Evolutionary conservation across 2,888 invertebrate genomes (phyloP).

Genomic region (Deroplatys truncata): DNA sequence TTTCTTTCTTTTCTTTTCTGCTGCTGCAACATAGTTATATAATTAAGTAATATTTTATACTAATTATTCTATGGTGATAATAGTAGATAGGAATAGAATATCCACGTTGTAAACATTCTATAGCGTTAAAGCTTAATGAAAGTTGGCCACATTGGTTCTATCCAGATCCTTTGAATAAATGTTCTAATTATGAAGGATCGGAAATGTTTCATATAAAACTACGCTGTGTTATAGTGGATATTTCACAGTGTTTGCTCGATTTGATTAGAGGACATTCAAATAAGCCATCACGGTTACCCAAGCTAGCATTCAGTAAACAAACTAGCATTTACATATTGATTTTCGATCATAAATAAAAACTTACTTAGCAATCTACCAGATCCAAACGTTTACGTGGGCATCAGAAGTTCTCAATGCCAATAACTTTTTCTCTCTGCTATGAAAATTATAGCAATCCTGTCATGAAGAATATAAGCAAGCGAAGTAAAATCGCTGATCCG

Average conservation of each 20-base stretch:
- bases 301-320: background rate
- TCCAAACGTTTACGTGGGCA: background rate
- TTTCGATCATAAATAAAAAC: background rate
- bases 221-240: background rate
- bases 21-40: too few relatives aligned
- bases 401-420: background rate
- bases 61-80: too few relatives aligned
- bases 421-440: background rate
- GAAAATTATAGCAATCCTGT: background rate
- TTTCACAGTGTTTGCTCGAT: background rate
- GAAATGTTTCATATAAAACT: background rate
- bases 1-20: too few relatives aligned
- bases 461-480: background rate
- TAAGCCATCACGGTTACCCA: background rate
- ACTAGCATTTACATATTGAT: background rate
- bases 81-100: too few relatives aligned
- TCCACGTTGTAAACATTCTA: too few relatives aligned
- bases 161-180: background rate
- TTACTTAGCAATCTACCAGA: background rate
- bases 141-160: background rate
- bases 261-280: background rate
- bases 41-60: too few relatives aligned
- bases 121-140: background rate
- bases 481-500: background rate
- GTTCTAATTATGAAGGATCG: background rate